Evolutionary conservation across 2,797 vertebrate genomes (phyloP).

Genomic region (Notamacropus eugenii): DNA sequence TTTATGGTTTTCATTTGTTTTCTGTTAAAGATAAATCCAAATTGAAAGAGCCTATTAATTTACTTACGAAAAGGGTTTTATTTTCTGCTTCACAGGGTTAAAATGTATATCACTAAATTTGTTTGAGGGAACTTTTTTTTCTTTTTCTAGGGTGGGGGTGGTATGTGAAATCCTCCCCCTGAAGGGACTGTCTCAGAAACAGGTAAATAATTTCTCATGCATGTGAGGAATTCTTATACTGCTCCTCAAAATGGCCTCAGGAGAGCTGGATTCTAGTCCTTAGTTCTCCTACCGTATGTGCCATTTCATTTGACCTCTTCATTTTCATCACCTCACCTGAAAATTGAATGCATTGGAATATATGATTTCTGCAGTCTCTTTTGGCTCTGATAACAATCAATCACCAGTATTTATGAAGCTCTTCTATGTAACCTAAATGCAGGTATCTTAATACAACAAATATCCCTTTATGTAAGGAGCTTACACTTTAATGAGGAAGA

Average conservation of each 20-base stretch:
- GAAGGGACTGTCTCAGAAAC: not conserved
- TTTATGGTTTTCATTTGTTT: constrained; percentile 48
- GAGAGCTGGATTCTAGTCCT: not conserved
- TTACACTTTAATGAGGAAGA: not conserved
- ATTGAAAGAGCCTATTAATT: constrained; percentile 20
- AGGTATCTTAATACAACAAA: not conserved
- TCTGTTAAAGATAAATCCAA: constrained; percentile 49
- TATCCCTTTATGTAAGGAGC: not conserved
- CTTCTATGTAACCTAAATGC: not conserved
- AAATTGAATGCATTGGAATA: not conserved
- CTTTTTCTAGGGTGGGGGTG: not conserved
- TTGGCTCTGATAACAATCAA: not conserved
- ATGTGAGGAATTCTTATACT: not conserved
- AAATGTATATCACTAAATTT: not conserved
- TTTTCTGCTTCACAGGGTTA: constrained; percentile 6
- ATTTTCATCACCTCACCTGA: not conserved
- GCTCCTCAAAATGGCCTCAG: not conserved
- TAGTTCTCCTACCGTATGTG: not conserved
- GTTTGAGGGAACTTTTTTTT: not conserved
- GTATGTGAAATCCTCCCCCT: not conserved
- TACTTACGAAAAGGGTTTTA: constrained; percentile 20
- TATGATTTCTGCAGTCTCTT: not conserved
- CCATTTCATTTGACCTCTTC: not conserved
- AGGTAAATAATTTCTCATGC: not conserved
- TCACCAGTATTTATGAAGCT: not conserved